A percentile compares a stretch with the other conserved stretches of the same genome.
These are phyloP conservation scores for Leguminivora glycinivorella DNA, from an alignment of 1,140 invertebrate species.

Conservation along the genomic window DNA sequence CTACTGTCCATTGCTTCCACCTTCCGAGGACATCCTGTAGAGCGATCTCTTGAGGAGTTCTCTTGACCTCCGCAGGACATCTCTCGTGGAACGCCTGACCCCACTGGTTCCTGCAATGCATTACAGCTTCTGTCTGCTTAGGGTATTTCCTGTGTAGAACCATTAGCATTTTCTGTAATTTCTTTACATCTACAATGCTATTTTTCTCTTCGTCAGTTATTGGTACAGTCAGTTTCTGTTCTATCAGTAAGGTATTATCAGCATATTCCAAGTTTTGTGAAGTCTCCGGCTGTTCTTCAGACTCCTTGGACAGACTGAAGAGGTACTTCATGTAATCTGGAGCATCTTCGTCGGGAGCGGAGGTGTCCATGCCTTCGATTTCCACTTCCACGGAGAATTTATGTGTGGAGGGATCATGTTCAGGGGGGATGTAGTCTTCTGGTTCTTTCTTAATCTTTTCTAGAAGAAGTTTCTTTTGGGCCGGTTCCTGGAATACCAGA, in stretches of 20 bases:
- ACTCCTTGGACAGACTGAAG: conserved; percentile 19
- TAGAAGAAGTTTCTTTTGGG: not conserved
- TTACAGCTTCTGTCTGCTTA: not conserved
- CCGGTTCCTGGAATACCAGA: not conserved
- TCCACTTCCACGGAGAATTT: conserved; percentile 3
- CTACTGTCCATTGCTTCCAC: not conserved
- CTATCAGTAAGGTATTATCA: not conserved
- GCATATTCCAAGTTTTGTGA: not conserved
- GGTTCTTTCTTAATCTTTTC: not conserved
- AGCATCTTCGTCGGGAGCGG: not conserved
- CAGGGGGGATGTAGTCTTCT: not conserved
- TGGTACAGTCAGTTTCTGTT: not conserved
- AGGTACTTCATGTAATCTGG: conserved; percentile 15
- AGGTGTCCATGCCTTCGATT: conserved; percentile 9
- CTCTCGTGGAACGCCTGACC: not conserved
- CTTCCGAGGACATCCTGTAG: not conserved
- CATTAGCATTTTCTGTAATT: not conserved
- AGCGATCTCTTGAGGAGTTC: not conserved
- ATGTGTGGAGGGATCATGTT: not conserved
- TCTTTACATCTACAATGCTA: not conserved
- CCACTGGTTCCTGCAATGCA: conserved; percentile 5
- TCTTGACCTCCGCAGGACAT: not conserved
- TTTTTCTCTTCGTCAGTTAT: not conserved
- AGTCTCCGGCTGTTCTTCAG: not conserved
- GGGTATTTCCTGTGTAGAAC: not conserved